Base-by-base conservation (phyloP, 2,888 invertebrate genomes). In the Caenorhabditis sp. region DNA sequence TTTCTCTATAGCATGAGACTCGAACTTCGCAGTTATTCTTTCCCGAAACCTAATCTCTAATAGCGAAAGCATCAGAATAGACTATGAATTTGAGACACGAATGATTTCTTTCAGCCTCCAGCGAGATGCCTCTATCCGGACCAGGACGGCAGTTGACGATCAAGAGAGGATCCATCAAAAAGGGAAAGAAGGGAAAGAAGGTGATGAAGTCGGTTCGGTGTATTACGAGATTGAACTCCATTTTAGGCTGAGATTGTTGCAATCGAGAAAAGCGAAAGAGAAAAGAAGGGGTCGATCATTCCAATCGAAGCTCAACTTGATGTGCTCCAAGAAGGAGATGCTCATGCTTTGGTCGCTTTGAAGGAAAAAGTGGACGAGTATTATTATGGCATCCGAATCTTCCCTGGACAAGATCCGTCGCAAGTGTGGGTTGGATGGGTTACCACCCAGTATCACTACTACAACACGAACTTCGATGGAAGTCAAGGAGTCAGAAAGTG, bases 351-450 rank as follows among this genome's bases (percentile, higher is more conserved):
- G 17, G 39, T 79, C 9, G 74, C 81, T 9, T 24, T 79, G 15
- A 83, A 77, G 32, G 76, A 76, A 0, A 76, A 87, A 45, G 95
- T 99, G 89, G 96, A 99, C 89, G 99, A 99, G 90, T 99, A 97
- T 90, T 98, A 96, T 90, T 99, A 96, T 89, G 93, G 93, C 7
- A 92, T 92, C 37, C 89, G 92, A 27, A 94, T 96, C 79, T 96
- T 95, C 90, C 96, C 96, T 37, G 96, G 96, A 62, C 96, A 96
- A 90, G 96, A 96, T 89, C 95, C 95, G 0, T 93, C 93, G 0
- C 94, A 95, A 89, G 95, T 98, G 24, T 98, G 95, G 90, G 94
- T 99, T 0, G 99, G 99, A 17, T 99, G 99, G 99, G 98, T 99
- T 56, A 98, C 97, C 0, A 96, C 99, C 0, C 96, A 96, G 89